phyloP scores from a whole-genome alignment of 1,140 invertebrate genomes.

The Contarinia nasturtii region DNA sequence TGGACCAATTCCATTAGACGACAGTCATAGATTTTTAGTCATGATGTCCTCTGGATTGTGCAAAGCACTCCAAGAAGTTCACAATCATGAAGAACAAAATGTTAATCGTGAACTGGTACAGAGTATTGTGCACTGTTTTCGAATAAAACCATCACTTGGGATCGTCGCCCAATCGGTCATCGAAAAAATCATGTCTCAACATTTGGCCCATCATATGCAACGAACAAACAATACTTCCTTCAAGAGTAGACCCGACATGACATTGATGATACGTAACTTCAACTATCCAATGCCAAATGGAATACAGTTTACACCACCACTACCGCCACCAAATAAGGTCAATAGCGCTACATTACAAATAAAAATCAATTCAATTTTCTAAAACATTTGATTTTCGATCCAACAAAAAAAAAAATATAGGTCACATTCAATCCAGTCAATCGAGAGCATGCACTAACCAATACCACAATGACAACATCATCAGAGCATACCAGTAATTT shows the following conservation, averaged over 20 bases:
- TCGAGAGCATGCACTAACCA: neutral
- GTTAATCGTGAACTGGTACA: constrained; percentile 63
- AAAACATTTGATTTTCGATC: too few relatives aligned
- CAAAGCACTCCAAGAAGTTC: constrained; percentile 56
- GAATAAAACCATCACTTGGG: constrained; percentile 55
- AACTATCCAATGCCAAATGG: constrained; percentile 56
- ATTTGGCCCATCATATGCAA: constrained; percentile 61
- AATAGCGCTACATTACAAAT: too few relatives aligned
- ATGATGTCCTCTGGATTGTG: constrained; percentile 73
- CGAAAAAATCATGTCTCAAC: constrained; percentile 64
- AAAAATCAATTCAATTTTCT: too few relatives aligned
- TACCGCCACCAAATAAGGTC: neutral
- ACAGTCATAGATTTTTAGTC: constrained; percentile 65
- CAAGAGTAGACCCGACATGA: constrained; percentile 49
- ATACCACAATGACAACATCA: neutral
- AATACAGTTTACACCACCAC: constrained; percentile 19
- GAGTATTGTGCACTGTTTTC: constrained; percentile 55
- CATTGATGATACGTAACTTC: constrained; percentile 70
- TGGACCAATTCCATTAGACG: constrained; percentile 58
- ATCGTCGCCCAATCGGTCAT: constrained; percentile 74
- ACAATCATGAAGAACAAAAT: constrained; percentile 50
- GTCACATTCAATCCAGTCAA: neutral
- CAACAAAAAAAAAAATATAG: too few relatives aligned
- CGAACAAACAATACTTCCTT: constrained; percentile 24
- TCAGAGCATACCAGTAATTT: neutral